These are phyloP conservation scores for Galerucella pusilla DNA, from an alignment of 2,888 invertebrate genomes.

Conservation along the genomic window DNA sequence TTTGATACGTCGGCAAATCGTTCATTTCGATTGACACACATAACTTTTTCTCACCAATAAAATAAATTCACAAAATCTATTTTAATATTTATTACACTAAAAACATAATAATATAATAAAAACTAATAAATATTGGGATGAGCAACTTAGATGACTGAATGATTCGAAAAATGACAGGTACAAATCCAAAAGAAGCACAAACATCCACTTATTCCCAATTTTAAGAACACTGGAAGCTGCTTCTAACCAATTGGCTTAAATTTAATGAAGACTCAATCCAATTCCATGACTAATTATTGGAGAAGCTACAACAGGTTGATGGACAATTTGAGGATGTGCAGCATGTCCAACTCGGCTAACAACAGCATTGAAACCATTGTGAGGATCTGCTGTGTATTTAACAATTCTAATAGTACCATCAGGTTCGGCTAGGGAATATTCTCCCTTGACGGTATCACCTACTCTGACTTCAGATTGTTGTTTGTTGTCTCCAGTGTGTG, in stretches of 20 bases:
- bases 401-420: conserved; percentile 58
- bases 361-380: conserved; percentile 77
- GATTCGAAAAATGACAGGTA: not conserved
- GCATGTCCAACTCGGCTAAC: conserved; percentile 75
- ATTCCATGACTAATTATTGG: conserved; percentile 6
- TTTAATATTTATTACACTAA: not conserved
- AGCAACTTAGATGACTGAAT: conserved; percentile 4
- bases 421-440: conserved; percentile 58
- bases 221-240: not conserved
- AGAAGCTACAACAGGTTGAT: conserved; percentile 44
- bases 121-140: conserved; percentile 15
- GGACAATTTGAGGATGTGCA: conserved; percentile 55
- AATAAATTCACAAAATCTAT: not conserved
- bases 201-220: not conserved
- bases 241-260: not conserved
- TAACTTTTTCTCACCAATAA: too few species aligned
- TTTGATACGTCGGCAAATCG: too few species aligned
- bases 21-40: too few species aligned
- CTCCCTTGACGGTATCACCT: conserved; percentile 68
- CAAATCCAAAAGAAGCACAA: too few species aligned
- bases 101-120: not conserved
- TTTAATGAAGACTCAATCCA: not conserved
- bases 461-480: conserved; percentile 69
- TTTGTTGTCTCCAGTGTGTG: conserved; percentile 71
- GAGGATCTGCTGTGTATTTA: conserved; percentile 65